These are phyloP conservation scores for Acanthiza pusilla DNA, from an alignment of 2,797 vertebrate species.

Conservation along the genomic window DNA sequence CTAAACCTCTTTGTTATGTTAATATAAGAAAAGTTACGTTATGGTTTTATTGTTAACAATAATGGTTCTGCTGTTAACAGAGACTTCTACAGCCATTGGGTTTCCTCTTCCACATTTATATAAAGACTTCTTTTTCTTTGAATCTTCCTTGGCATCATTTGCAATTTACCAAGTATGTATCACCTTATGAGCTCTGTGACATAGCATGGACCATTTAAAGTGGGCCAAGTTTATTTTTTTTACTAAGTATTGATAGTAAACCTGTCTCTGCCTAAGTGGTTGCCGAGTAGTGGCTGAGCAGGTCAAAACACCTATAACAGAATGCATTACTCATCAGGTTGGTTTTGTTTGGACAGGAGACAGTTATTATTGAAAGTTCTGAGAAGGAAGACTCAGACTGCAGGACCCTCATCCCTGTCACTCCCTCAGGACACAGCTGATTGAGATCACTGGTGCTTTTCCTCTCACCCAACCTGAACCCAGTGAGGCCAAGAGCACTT, in stretches of 20 bases:
- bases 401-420: background rate
- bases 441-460: background rate
- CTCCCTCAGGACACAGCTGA: background rate
- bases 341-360: background rate
- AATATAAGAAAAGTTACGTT: background rate
- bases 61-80: background rate
- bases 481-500: background rate
- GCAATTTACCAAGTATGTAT: background rate
- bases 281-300: background rate
- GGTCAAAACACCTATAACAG: background rate
- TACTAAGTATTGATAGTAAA: background rate
- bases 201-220: background rate
- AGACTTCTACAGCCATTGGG: background rate
- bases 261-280: background rate
- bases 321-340: background rate
- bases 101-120: background rate
- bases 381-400: fast-evolving
- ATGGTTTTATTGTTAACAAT: background rate
- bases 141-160: background rate
- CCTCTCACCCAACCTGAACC: background rate
- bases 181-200: background rate
- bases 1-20: background rate
- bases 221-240: background rate
- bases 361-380: background rate
- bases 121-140: background rate